These are phyloP conservation scores for Columbina picui DNA, from an alignment of 2,113 vertebrate genomes.

Conservation along the genomic window DNA sequence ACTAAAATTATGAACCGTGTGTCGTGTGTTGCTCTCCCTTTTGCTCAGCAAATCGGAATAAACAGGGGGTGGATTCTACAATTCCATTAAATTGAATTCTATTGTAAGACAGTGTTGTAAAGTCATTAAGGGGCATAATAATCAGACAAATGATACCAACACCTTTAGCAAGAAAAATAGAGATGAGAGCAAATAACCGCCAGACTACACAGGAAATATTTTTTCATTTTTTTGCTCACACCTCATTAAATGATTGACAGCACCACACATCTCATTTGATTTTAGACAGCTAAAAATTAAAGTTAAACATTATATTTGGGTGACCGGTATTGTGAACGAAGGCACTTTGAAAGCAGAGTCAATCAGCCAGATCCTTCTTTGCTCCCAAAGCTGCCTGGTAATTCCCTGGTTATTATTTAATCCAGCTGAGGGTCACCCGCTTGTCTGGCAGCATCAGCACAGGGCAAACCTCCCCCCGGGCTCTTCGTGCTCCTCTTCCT, in stretches of 20 bases:
- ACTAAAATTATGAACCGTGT: rapidly evolving
- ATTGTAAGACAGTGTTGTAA: background rate
- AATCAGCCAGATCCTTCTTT: background rate
- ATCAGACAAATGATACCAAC: no score
- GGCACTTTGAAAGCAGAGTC: background rate
- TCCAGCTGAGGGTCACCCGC: rapidly evolving
- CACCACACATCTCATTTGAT: background rate
- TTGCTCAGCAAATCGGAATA: background rate
- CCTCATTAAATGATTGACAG: background rate
- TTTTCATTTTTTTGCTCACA: background rate
- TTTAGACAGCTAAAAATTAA: background rate
- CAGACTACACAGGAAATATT: rapidly evolving
- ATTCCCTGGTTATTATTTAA: background rate
- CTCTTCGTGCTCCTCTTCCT: background rate
- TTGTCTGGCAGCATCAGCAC: background rate
- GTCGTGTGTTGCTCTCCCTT: no score
- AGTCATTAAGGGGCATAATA: background rate
- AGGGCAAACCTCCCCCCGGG: background rate
- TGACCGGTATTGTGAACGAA: background rate
- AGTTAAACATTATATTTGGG: rapidly evolving
- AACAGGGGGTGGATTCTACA: background rate
- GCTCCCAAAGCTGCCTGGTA: background rate
- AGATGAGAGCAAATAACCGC: background rate
- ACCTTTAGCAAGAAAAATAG: background rate
- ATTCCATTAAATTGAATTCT: no score